These are phyloP conservation scores for Sciaenops ocellatus DNA, from an alignment of 2,797 vertebrate genomes.

Conservation along the genomic window DNA sequence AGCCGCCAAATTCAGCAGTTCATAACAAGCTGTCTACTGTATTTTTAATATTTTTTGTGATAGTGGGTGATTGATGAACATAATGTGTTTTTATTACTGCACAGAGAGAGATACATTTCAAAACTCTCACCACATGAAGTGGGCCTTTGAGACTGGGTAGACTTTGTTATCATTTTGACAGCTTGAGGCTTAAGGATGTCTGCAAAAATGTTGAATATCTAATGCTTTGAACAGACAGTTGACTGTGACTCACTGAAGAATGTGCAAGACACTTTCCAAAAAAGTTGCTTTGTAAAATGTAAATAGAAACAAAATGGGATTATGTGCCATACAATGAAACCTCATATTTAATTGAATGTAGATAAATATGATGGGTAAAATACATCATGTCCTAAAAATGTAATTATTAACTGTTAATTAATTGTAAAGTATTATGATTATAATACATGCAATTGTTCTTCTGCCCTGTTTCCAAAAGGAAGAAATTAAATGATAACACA, in stretches of 20 bases:
- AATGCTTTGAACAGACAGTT: constrained; percentile 41
- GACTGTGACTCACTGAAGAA: constrained; percentile 20
- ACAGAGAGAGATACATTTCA: constrained; percentile 18
- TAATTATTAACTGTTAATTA: too few species aligned
- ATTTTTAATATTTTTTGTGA: constrained; percentile 5
- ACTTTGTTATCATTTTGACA: constrained; percentile 28
- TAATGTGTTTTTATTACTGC: not conserved
- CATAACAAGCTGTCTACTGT: not conserved
- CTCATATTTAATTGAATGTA: too few species aligned
- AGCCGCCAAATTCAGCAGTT: not conserved
- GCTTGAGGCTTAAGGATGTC: constrained; percentile 19
- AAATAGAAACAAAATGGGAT: too few species aligned
- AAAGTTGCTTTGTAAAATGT: too few species aligned
- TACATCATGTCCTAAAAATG: too few species aligned
- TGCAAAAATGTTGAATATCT: constrained; percentile 26
- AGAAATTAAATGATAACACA: constrained; percentile 11
- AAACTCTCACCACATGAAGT: constrained; percentile 6
- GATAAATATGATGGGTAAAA: too few species aligned
- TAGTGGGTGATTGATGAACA: constrained; percentile 6
- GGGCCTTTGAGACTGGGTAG: not conserved
- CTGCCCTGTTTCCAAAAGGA: not conserved
- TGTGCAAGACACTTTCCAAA: not conserved
- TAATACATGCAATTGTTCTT: not conserved
- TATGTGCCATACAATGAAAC: too few species aligned
- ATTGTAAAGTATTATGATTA: too few species aligned